Evolutionary conservation across 1,140 invertebrate genomes (phyloP).

Genomic region (Thalassaphorura encarpata): DNA sequence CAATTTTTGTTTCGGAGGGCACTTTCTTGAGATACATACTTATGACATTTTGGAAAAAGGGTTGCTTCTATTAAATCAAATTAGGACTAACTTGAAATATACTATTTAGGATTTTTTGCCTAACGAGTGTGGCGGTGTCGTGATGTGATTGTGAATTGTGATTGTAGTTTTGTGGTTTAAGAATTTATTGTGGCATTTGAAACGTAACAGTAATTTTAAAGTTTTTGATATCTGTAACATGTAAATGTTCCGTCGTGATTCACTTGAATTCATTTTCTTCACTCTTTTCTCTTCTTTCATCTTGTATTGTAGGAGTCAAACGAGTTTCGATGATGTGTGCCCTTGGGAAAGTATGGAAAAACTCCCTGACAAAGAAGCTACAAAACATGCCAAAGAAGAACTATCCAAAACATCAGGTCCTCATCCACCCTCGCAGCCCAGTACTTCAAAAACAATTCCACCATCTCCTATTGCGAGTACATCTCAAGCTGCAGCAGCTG

Average conservation of each 20-base stretch:
- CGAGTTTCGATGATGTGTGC: conserved; percentile 30
- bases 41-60: no score
- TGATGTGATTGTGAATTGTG: neutral
- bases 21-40: no score
- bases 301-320: conserved; percentile 20
- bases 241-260: neutral
- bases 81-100: no score
- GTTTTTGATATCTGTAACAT: neutral
- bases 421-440: neutral
- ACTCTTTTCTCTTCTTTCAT: neutral
- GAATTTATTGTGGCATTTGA: neutral
- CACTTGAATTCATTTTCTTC: neutral
- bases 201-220: neutral
- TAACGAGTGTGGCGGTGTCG: neutral
- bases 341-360: conserved; percentile 32
- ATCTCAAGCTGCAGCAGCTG: neutral
- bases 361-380: conserved; percentile 18
- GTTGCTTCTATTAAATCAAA: no score
- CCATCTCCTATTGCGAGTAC: neutral
- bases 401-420: no score
- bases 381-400: no score
- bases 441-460: neutral
- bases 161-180: neutral
- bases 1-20: no score
- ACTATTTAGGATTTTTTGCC: no score